These are phyloP conservation scores for Leptura quadrifasciata DNA, from an alignment of 2,888 invertebrate genomes.

Conservation along the genomic window DNA sequence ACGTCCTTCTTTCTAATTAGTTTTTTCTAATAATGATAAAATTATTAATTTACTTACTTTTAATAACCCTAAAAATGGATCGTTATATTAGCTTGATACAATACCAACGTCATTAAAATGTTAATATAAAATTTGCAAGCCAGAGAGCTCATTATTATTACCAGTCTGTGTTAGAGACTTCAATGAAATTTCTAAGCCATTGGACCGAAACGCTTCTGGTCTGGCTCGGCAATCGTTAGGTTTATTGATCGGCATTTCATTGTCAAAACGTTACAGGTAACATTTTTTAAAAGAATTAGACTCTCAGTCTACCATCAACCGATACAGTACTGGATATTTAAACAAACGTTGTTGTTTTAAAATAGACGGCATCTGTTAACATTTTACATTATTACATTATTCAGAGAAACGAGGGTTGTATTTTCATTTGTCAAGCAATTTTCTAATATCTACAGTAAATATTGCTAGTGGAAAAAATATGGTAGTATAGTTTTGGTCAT, in stretches of 20 bases:
- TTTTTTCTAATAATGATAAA: no score
- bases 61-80: neutral
- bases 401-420: no score
- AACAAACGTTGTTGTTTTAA: no score
- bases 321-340: no score
- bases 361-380: no score
- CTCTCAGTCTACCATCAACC: neutral
- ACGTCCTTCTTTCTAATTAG: no score
- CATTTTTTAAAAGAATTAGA: neutral
- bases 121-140: conserved; percentile 32
- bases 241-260: conserved; percentile 15
- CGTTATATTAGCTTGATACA: neutral
- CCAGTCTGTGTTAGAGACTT: conserved; percentile 15
- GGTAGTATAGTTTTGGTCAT: no score
- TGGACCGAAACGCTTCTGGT: conserved; percentile 1
- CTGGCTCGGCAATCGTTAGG: conserved; percentile 1
- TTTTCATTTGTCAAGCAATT: no score
- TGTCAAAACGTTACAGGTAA: conserved; percentile 16
- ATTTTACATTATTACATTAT: no score
- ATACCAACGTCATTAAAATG: conserved; percentile 15
- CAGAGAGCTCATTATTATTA: conserved; percentile 26
- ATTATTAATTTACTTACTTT: no score
- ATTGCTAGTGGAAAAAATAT: no score
- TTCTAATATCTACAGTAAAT: no score
- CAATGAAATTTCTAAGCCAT: conserved; percentile 4